Conservation (phyloP, 2,113 vertebrate genomes). For the Riparia riparia region DNA sequence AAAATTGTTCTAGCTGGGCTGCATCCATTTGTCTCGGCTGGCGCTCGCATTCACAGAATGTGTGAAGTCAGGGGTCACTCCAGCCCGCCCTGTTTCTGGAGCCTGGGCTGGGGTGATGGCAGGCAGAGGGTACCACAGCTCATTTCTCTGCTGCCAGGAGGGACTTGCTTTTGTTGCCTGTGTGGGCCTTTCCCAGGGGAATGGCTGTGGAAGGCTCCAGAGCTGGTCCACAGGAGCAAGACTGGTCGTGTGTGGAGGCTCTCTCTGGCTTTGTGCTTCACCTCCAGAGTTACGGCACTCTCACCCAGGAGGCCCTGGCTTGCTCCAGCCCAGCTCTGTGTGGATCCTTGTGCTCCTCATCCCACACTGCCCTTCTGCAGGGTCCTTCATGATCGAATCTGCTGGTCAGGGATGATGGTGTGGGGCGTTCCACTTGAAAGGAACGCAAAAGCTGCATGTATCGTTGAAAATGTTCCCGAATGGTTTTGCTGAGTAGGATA, state of each 20-base stretch:
- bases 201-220: not conserved
- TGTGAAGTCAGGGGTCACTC: not conserved
- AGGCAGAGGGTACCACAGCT: not conserved
- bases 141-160: not conserved
- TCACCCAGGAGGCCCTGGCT: not conserved
- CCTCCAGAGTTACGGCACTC: not conserved
- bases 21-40: not conserved
- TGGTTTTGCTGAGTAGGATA: not conserved
- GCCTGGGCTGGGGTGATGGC: not conserved
- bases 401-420: not conserved
- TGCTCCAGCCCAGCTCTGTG: not conserved
- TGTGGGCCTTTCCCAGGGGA: not conserved
- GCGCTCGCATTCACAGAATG: not conserved
- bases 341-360: not conserved
- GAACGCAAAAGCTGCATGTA: not conserved
- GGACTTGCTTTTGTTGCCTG: not conserved
- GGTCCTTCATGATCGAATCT: fast-evolving
- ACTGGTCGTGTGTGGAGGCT: not conserved
- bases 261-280: not conserved
- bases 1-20: not conserved
- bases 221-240: not conserved
- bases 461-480: not conserved
- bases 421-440: not conserved
- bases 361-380: not conserved
- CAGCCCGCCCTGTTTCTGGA: not conserved